Conservation (phyloP, 2,797 vertebrate genomes). For the Lepus townsendii region DNA sequence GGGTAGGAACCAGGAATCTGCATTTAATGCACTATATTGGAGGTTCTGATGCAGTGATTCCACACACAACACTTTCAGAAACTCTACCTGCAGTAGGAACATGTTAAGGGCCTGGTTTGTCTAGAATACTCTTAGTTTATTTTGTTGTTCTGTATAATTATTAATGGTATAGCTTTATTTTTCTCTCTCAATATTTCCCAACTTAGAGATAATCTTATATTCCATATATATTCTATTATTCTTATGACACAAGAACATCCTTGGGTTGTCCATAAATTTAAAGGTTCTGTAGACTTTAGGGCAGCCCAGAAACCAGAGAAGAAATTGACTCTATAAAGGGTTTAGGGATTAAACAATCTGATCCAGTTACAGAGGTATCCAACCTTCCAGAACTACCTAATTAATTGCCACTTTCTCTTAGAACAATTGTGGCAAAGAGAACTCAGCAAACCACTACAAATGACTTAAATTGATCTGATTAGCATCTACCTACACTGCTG, state of each 20-base stretch:
- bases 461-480: background rate
- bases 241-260: background rate
- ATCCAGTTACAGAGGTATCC: background rate
- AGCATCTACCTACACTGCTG: background rate
- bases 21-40: background rate
- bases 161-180: background rate
- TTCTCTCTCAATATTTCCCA: background rate
- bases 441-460: background rate
- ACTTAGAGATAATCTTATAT: background rate
- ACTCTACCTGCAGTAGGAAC: background rate
- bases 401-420: slow-evolving; percentile 5
- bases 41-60: background rate
- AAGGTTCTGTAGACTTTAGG: background rate
- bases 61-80: slow-evolving; percentile 12
- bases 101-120: background rate
- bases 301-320: slow-evolving; percentile 8
- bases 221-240: background rate
- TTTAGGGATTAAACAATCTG: background rate
- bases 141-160: background rate
- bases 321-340: background rate
- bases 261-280: background rate
- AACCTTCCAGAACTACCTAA: background rate
- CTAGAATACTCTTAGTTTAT: background rate
- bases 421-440: background rate
- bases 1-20: background rate